A percentile compares a stretch with the other conserved stretches of the same genome.
Conservation (phyloP, 2,888 invertebrate genomes). For the Oligia strigilis region DNA sequence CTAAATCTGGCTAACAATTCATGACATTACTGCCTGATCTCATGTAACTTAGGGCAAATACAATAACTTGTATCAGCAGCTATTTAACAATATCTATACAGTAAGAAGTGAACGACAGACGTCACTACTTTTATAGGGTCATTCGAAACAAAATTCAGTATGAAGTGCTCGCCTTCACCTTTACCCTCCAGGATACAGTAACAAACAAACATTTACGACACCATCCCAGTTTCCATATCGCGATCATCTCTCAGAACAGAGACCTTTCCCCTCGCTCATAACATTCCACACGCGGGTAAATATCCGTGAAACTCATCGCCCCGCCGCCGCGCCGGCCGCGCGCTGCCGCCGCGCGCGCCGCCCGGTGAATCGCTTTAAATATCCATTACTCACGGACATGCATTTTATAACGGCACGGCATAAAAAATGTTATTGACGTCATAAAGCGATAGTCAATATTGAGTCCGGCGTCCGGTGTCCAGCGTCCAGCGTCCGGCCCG, state of each 20-base stretch:
- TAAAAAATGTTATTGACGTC: constrained; percentile 77
- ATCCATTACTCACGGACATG: constrained; percentile 77
- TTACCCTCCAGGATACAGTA: constrained; percentile 19
- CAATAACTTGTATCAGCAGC: background rate
- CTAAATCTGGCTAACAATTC: background rate
- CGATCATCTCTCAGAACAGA: constrained; percentile 45
- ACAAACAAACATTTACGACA: constrained; percentile 45
- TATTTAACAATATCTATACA: background rate
- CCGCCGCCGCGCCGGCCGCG: too few relatives aligned
- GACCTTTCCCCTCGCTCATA: constrained; percentile 7
- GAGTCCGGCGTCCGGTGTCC: constrained; percentile 52
- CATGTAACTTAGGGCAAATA: background rate
- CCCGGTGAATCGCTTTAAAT: constrained; percentile 72
- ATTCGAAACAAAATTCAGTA: constrained; percentile 16
- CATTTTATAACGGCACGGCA: constrained; percentile 75
- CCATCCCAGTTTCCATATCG: constrained; percentile 43
- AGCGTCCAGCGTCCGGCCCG: constrained; percentile 33
- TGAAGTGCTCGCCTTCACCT: background rate
- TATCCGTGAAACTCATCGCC: constrained; percentile 52
- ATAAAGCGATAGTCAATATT: constrained; percentile 76
- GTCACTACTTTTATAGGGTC: constrained; percentile 8
- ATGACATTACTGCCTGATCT: background rate
- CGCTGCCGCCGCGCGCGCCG: constrained; percentile 14
- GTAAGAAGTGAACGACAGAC: background rate
- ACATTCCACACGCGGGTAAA: constrained; percentile 49